Percentiles rank a stretch among this genome's conserved stretches.
phyloP scores from a whole-genome alignment of 2,888 invertebrate species.

The Drosophila affinis region DNA sequence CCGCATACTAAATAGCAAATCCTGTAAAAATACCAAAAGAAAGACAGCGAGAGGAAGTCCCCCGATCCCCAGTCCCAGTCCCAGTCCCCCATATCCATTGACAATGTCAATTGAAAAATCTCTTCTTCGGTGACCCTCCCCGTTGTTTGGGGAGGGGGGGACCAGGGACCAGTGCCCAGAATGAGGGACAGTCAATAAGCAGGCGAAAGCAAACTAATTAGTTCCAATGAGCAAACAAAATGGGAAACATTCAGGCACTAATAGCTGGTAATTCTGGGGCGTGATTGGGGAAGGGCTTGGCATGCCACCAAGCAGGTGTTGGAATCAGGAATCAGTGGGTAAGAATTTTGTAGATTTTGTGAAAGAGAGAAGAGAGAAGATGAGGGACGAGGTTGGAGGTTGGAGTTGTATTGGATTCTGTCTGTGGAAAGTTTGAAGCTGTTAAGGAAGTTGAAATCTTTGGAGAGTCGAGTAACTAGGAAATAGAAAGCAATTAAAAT shows the following conservation, averaged over 20 bases:
- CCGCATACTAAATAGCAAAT: slow-evolving; percentile 69
- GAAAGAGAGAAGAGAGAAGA: background rate
- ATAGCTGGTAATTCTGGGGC: slow-evolving; percentile 32
- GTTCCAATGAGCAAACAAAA: slow-evolving; percentile 72
- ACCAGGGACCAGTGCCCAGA: background rate
- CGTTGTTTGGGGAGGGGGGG: no score
- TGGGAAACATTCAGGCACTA: slow-evolving; percentile 44
- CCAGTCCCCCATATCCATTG: slow-evolving; percentile 10
- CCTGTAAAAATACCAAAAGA: background rate
- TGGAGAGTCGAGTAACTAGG: no score
- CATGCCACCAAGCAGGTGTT: background rate
- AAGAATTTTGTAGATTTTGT: background rate
- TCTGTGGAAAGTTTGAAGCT: no score
- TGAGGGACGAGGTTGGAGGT: background rate
- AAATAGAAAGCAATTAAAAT: no score
- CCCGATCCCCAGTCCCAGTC: background rate
- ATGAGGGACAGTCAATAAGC: slow-evolving; percentile 61
- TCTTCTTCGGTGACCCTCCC: slow-evolving; percentile 28
- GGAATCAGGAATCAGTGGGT: background rate
- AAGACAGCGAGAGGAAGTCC: slow-evolving; percentile 18
- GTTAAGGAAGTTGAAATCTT: no score
- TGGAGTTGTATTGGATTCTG: background rate
- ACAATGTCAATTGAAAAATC: slow-evolving; percentile 78
- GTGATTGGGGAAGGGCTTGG: background rate
- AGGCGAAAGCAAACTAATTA: slow-evolving; percentile 73